Base-by-base conservation (phyloP, 2,797 vertebrate genomes). In the Lerista edwardsae region DNA sequence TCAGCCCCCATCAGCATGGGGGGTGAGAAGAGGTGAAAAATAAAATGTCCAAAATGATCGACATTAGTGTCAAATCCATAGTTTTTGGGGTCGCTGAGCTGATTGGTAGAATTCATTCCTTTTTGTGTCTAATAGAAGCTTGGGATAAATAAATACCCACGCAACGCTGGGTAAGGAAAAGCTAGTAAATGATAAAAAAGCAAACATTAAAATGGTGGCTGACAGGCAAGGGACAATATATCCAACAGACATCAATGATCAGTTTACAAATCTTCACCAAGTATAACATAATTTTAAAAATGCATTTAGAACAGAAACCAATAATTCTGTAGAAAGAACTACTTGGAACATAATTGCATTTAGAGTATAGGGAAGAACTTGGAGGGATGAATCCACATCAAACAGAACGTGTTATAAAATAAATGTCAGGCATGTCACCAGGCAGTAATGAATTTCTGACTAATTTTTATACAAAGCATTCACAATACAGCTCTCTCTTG, bases 321-420 rank as follows among this genome's bases (percentile, higher is more conserved):
- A 55, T 83, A 82, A 5, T 29, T 87, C 82, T 41, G 3, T 47
- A 14, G 36, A 83, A 85, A 90, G 1, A 29, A 62, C 7, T 87
- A 41, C 77, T 90, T 86, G 84, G n/a, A 55, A 89, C 75, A 87
- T 91, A 79, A 59, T 65, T 84, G 51, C 51, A 29, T 90, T 87
- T 89, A 67, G 73, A 89, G 87, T 65, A 91, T 85, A 90, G 85
- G 69, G 85, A 88, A 80, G 71, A 84, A 73, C 80, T 62, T 85
- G 27, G 27, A 87, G 39, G 80, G 68, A 82, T 84, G 25, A 65
- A 14, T 36, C 3, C 15, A 62, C 29, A 82, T 36, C 29, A 87
- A 85, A 92, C 77, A 71, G 78, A 86, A 82, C n/a, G 2, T 62
- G 73, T 44, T 2, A 34, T 75, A 85, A 73, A 83, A 82, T 77